Base-by-base conservation (phyloP, 64 coral and sea anemone species). In the Dendronephthya gigantea region DNA sequence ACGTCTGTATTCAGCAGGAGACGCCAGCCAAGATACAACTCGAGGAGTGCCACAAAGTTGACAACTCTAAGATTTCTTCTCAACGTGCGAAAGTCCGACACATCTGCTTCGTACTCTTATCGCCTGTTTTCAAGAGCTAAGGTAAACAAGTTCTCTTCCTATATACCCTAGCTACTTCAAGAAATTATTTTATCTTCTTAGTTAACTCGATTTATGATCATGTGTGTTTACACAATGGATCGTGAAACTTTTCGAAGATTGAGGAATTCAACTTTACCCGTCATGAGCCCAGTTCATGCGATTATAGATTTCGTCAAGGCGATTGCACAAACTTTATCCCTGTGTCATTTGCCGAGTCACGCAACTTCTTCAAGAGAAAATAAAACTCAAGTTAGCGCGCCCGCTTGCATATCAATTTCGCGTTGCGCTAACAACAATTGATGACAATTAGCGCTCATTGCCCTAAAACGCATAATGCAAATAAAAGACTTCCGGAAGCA, bases 361-460 rank as follows among this genome's bases (percentile, higher is more conserved):
- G 29, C 72, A 34, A 34, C 15, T 29, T 35, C 15, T 29, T 29
- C 9, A 36, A 33, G 14, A 36, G 32, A 28, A 1, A 79, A 9
- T 36, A 38, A 36, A 79, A 29, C 72, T 29, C 32, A 79, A 79
- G 36, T 39, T 10, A 34, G 72, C 72, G 72, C 72, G 4, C 72
- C 30, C 72, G 4, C 36, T 79, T 30, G 36, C 72, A 34, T 79
- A 79, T 79, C 72, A 29, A 34, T 79, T 79, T 79, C 72, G 72
- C 72, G 72, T 79, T 36, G 72, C 72, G 28, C 72, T 39, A 79
- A 39, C 72, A 39, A 15, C 72, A 79, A 79, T 79, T 14, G 72
- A 39, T 79, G 32, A 79, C 72, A 79, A 79, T 79, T 79, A 79
- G 72, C 72, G 32, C 36, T 79, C 72, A 79, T 79, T 79, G 72